phyloP scores from a whole-genome alignment of 1,140 invertebrate species.

The Eufriesea mexicana region DNA sequence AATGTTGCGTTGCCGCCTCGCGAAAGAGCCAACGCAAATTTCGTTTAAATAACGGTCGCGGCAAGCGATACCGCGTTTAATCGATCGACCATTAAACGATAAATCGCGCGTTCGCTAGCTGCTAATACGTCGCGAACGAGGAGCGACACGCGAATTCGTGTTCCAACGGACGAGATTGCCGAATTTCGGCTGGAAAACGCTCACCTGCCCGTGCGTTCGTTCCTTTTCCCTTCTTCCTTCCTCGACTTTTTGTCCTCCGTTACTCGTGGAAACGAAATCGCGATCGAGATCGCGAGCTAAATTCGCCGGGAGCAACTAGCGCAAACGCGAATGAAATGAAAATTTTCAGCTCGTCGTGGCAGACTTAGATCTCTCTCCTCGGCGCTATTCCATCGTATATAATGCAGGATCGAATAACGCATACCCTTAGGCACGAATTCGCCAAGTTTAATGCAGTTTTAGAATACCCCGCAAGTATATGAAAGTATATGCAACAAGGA shows the following conservation, averaged over 20 bases:
- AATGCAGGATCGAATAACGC: constrained; percentile 41
- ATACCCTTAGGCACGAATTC: constrained; percentile 27
- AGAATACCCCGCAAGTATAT: not conserved
- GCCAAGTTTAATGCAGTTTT: constrained; percentile 37
- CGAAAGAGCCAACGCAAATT: constrained; percentile 7
- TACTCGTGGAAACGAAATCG: too few relatives aligned
- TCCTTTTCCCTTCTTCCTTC: not conserved
- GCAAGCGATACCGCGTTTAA: not conserved
- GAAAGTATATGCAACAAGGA: constrained; percentile 44
- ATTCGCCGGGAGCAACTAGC: not conserved
- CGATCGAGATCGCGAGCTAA: too few relatives aligned
- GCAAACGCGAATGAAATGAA: not conserved
- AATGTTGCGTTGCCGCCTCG: not conserved
- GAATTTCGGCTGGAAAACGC: not conserved
- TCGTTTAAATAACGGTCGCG: constrained; percentile 32
- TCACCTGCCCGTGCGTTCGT: not conserved
- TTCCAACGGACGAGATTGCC: not conserved
- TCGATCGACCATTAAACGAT: constrained; percentile 30
- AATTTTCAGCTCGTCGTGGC: not conserved
- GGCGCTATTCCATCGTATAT: not conserved
- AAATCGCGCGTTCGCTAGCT: constrained; percentile 7
- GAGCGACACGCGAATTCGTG: not conserved
- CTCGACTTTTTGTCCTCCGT: too few relatives aligned
- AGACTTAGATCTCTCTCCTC: not conserved
- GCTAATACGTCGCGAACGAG: constrained; percentile 28